phyloP scores from a whole-genome alignment of 2,113 vertebrate species.

The Struthio camelus region DNA sequence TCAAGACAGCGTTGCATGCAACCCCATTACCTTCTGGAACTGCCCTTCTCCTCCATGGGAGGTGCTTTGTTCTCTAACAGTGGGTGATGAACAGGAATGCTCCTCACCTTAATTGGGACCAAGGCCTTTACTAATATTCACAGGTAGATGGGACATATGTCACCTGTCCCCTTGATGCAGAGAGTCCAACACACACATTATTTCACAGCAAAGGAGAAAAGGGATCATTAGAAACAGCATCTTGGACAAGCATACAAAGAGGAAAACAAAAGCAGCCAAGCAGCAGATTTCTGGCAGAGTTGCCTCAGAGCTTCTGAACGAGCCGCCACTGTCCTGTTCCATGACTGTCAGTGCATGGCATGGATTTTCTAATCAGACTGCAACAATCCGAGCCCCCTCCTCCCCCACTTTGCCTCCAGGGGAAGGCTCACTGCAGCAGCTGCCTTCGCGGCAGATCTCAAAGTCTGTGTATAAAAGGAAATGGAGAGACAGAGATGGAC shows the following conservation, averaged over 20 bases:
- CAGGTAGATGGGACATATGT: constrained; percentile 12
- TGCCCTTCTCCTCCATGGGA: constrained; percentile 50
- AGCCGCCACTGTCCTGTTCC: constrained; percentile 59
- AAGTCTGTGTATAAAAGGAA: constrained; percentile 79
- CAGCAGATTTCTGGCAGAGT: constrained; percentile 70
- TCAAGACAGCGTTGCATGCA: neutral
- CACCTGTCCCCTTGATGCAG: constrained; percentile 32
- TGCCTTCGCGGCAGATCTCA: constrained; percentile 72
- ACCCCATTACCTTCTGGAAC: constrained; percentile 28
- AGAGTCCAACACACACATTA: constrained; percentile 18
- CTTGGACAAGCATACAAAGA: constrained; percentile 54
- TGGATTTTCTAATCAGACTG: constrained; percentile 55
- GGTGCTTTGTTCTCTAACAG: constrained; percentile 43
- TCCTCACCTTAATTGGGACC: constrained; percentile 36
- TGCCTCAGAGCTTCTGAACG: constrained; percentile 52
- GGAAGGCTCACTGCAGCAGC: constrained; percentile 68
- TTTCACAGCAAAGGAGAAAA: constrained; percentile 65
- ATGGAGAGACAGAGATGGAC: constrained; percentile 78
- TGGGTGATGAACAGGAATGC: constrained; percentile 8
- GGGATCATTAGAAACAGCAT: constrained; percentile 52
- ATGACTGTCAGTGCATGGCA: constrained; percentile 66
- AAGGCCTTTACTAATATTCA: constrained; percentile 9
- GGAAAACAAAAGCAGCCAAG: constrained; percentile 72
- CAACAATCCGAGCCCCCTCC: constrained; percentile 58
- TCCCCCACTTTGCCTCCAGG: constrained; percentile 53